phyloP scores from a whole-genome alignment of 2,113 vertebrate genomes.

The Pachypanchax playfairii region DNA sequence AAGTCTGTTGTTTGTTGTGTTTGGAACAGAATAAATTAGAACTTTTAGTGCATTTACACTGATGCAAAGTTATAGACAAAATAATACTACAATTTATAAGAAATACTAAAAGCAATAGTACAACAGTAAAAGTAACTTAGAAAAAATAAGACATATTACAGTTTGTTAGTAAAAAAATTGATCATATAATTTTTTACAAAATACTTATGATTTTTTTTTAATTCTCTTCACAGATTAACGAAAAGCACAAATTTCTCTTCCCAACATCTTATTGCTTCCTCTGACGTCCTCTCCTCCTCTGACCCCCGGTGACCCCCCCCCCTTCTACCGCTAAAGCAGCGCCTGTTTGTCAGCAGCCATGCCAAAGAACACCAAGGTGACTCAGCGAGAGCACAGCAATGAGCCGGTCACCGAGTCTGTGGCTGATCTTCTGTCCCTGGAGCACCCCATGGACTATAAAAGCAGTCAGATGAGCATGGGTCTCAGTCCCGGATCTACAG shows the following conservation, averaged over 20 bases:
- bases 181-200: not conserved
- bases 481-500: constrained; percentile 74
- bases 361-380: constrained; percentile 98
- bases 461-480: constrained; percentile 91
- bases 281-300: not conserved
- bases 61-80: too few species aligned
- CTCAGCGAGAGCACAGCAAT: constrained; percentile 92
- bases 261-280: constrained; percentile 2
- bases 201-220: not conserved
- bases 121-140: too few species aligned
- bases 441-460: constrained; percentile 97
- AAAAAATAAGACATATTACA: too few species aligned
- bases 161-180: too few species aligned
- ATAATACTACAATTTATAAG: too few species aligned
- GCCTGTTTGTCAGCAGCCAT: constrained; percentile 68
- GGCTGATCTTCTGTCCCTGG: constrained; percentile 93
- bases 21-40: too few species aligned
- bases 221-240: constrained; percentile 53
- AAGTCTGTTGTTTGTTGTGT: too few species aligned
- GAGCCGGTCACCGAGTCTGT: constrained; percentile 98
- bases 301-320: constrained; percentile 3
- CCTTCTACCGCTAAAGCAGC: constrained; percentile 32
- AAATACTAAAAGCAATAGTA: too few species aligned
- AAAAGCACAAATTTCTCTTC: constrained; percentile 34
- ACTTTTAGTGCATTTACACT: too few species aligned